A percentile compares a stretch with the other conserved stretches of the same genome.
These are phyloP conservation scores for Tetheella fluctuosa DNA, from an alignment of 2,888 invertebrate genomes.

Conservation along the genomic window DNA sequence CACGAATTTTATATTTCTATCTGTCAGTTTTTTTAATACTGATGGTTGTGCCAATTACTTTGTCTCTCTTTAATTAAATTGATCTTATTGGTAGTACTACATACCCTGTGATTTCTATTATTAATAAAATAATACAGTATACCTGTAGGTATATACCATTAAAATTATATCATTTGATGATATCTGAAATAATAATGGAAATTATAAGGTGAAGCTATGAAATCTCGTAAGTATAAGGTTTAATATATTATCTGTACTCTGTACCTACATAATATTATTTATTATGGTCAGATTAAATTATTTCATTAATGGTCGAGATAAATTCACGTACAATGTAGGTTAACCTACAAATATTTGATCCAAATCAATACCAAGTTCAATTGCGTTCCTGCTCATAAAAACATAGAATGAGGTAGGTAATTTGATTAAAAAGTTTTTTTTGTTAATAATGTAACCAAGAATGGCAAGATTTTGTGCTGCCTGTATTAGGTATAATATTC, in stretches of 20 bases:
- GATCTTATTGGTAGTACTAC: not conserved
- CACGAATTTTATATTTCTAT: not conserved
- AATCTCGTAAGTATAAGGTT: not conserved
- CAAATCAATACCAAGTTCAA: not conserved
- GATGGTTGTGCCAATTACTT: not conserved
- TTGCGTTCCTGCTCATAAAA: not conserved
- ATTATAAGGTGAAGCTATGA: not conserved
- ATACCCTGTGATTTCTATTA: not conserved
- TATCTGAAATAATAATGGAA: not conserved
- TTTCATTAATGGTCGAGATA: not conserved
- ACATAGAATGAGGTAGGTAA: too few relatives aligned
- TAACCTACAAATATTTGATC: not conserved
- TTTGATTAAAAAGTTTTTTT: too few relatives aligned
- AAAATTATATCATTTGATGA: not conserved
- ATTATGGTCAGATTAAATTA: not conserved
- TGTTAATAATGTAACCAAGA: too few relatives aligned
- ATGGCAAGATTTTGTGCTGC: too few relatives aligned
- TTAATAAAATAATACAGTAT: not conserved
- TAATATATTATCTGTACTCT: not conserved
- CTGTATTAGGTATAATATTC: too few relatives aligned
- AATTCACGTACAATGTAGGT: not conserved
- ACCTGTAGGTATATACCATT: not conserved
- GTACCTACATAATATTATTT: not conserved
- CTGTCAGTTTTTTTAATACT: not conserved
- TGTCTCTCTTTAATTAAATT: not conserved